A percentile compares a stretch with the other conserved stretches of the same genome.
phyloP scores from a whole-genome alignment of 2,888 invertebrate species.

The Blomia tropicalis region DNA sequence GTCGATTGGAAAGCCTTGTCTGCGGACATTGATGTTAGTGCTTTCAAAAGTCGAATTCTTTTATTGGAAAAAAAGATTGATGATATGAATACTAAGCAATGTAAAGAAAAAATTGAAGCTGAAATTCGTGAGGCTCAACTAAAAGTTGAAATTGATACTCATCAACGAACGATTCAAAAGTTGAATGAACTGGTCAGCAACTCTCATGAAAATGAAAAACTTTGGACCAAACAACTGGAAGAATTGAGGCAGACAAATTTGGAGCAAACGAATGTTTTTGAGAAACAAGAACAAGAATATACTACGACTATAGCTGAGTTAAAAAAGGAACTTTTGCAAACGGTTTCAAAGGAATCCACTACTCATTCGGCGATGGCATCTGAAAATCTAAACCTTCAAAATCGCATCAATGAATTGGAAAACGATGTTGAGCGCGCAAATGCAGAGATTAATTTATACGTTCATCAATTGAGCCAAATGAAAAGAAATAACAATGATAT shows the following conservation, averaged over 20 bases:
- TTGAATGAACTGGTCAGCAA: background rate
- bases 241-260: background rate
- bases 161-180: background rate
- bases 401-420: background rate
- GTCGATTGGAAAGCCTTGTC: background rate
- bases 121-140: background rate
- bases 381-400: background rate
- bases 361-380: background rate
- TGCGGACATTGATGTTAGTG: background rate
- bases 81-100: constrained; percentile 24
- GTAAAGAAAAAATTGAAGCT: constrained; percentile 10
- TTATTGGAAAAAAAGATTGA: constrained; percentile 25
- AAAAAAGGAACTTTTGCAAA: background rate
- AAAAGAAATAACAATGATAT: background rate
- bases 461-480: background rate
- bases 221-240: background rate
- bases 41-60: constrained; percentile 29
- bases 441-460: background rate
- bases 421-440: background rate
- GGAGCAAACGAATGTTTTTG: background rate
- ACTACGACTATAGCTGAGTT: background rate
- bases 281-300: background rate
- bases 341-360: background rate
- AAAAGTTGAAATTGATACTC: constrained; percentile 18
- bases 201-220: background rate